Conservation (phyloP, 2,888 invertebrate genomes). For the Pherbina coryleti region DNA sequence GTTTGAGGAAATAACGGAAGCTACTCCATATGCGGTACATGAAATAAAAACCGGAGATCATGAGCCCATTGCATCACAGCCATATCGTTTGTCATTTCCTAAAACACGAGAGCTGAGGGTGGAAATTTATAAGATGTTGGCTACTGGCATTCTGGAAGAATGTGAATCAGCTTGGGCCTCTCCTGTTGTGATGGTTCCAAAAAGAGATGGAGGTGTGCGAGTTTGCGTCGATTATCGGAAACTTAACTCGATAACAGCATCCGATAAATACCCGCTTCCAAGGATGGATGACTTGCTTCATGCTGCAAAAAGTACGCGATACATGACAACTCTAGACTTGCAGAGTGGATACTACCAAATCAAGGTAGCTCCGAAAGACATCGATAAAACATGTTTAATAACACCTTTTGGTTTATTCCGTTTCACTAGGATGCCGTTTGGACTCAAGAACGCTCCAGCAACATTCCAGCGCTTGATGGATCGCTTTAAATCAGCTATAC, state of each 20-base stretch:
- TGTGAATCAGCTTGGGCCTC: constrained; percentile 41
- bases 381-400: too few species aligned
- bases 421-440: too few species aligned
- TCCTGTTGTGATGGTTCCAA: constrained; percentile 38
- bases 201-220: not conserved
- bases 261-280: constrained; percentile 63
- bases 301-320: constrained; percentile 52
- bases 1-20: too few species aligned
- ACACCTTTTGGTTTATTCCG: too few species aligned
- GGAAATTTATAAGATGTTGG: constrained; percentile 56
- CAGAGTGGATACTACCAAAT: constrained; percentile 64
- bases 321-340: constrained; percentile 62
- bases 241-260: constrained; percentile 57
- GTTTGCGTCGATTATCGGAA: constrained; percentile 49
- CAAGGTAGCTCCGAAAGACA: too few species aligned
- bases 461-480: too few species aligned
- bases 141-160: constrained; percentile 66
- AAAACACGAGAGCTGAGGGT: constrained; percentile 19
- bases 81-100: constrained; percentile 12
- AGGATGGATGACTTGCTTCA: constrained; percentile 66
- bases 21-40: too few species aligned
- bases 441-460: too few species aligned
- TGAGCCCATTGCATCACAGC: not conserved
- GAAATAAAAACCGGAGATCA: too few species aligned
- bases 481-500: too few species aligned